Evolutionary conservation across 2,888 invertebrate genomes (phyloP), one percentile per base, ranked within the genome.

Genomic region (Hylaea fasciaria): DNA sequence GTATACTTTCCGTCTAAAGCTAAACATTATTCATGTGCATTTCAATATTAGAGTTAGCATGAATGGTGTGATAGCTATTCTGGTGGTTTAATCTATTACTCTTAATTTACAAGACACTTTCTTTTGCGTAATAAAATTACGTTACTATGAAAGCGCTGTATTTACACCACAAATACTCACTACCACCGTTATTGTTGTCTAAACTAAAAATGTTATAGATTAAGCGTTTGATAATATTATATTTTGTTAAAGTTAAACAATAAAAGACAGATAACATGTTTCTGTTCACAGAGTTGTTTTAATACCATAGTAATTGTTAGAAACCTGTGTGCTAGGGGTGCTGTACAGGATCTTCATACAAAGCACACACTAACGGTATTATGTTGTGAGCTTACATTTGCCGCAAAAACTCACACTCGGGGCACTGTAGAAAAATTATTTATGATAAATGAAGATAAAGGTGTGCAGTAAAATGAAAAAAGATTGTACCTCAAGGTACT

Each of bases 171-270:
- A 62, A 68, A 66, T 68, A 46, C 46, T 45, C 55, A 57, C 43
- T 59, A 49, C 85, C 83, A 82, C 83, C 82, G 81, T 81, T 82
- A 82, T 80, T 73, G 80, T 78, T 78, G 69, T 78, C 78, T 80
- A 78, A 76, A 73, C 68, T 78, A 81, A 80, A 81, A 78, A 83
- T 82, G 81, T 82, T 81, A 72, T 85, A 84, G 81, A 75, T 70
- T 85, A 86, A 88, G 85, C 83, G 82, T 87, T 89, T 81, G 71
- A 81, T 86, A 82, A 87, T 87, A 82, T 89, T 87, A 85, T 85
- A 85, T 88, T 87, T 90, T 90, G 85, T 89, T 89, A 86, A 87
- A 84, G 70, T 87, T 89, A 90, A 91, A 91, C 89, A 91, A 86
- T 91, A 91, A 91, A 91, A 89, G 89, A 91, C 88, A 87, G 74